phyloP scores from a whole-genome alignment of 2,797 vertebrate genomes.

The Rachycentron canadum region DNA sequence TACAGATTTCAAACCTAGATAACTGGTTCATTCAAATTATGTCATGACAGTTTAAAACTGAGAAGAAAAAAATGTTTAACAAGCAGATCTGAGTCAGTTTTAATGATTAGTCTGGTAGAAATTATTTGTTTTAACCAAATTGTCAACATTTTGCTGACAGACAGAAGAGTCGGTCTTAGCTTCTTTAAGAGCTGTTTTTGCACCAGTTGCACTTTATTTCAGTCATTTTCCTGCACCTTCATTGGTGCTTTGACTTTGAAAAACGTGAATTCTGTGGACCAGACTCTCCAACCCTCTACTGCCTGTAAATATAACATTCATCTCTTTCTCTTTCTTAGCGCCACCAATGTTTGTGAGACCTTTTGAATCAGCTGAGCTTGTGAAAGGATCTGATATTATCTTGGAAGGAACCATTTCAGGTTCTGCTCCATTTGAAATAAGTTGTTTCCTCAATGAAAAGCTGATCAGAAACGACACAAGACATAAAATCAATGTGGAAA shows the following conservation, averaged over 20 bases:
- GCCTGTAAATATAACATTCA: constrained; percentile 15
- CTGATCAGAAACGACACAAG: constrained; percentile 89
- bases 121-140: no score
- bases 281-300: background rate
- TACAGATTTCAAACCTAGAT: no score
- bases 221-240: no score
- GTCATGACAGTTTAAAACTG: no score
- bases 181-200: no score
- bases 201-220: no score
- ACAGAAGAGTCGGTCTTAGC: no score
- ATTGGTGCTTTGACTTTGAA: background rate
- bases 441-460: constrained; percentile 86
- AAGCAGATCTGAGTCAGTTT: background rate
- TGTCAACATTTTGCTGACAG: no score
- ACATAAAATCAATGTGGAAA: constrained; percentile 88
- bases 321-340: constrained; percentile 85
- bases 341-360: constrained; percentile 91
- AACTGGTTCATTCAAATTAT: no score
- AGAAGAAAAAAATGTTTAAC: background rate
- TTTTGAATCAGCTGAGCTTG: constrained; percentile 90
- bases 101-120: background rate
- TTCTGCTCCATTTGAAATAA: constrained; percentile 92
- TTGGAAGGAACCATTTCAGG: constrained; percentile 91
- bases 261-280: constrained; percentile 47
- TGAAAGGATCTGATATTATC: constrained; percentile 90